A percentile compares a stretch with the other conserved stretches of the same genome.
These are phyloP conservation scores for Wasmannia auropunctata DNA, from an alignment of 1,140 invertebrate species.

Conservation along the genomic window DNA sequence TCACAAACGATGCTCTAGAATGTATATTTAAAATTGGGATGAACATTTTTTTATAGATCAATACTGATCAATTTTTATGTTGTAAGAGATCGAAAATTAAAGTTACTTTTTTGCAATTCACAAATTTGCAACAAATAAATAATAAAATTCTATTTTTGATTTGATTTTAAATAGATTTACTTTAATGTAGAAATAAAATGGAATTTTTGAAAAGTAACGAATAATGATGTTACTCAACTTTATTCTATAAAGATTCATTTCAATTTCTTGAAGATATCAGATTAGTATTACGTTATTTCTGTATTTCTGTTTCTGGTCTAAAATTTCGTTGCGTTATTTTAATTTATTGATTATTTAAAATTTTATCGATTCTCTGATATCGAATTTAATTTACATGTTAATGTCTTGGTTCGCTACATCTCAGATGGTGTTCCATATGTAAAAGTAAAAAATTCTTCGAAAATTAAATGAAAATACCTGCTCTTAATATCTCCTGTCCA, in stretches of 20 bases:
- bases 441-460: background rate
- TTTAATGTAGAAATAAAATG: background rate
- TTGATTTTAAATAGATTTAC: background rate
- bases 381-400: background rate
- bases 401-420: background rate
- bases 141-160: background rate
- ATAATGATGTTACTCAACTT: background rate
- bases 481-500: background rate
- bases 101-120: background rate
- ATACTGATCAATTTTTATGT: background rate
- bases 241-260: background rate
- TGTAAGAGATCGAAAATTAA: background rate
- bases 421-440: background rate
- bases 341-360: background rate
- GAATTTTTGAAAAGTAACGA: background rate
- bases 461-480: background rate
- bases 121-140: background rate
- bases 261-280: background rate
- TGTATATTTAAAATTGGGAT: background rate
- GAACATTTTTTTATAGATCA: background rate
- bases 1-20: background rate
- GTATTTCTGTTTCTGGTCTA: background rate
- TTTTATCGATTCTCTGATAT: background rate
- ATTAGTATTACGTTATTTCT: background rate
- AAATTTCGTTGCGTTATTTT: conserved; percentile 1